Conservation (phyloP, 2,888 invertebrate genomes). For the Eulithis prunata region DNA sequence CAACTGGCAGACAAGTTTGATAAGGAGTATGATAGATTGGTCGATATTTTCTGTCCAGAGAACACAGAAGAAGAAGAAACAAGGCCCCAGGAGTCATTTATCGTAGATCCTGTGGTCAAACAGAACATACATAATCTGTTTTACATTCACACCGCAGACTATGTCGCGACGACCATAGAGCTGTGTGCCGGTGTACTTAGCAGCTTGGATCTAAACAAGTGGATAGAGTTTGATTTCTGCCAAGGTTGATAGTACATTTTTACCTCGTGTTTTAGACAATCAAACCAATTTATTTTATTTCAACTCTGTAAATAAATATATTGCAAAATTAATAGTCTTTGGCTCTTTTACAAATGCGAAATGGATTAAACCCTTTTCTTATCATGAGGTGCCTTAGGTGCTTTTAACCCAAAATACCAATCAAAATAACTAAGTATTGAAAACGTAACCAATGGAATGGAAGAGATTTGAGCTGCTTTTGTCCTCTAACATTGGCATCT, state of each 20-base stretch:
- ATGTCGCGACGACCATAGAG: slow-evolving; percentile 61
- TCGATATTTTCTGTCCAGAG: slow-evolving; percentile 33
- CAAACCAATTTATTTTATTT: too few species aligned
- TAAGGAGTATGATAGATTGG: slow-evolving; percentile 53
- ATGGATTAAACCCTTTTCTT: too few species aligned
- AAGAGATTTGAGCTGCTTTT: slow-evolving; percentile 22
- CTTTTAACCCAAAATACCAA: too few species aligned
- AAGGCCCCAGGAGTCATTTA: background rate
- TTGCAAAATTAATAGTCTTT: too few species aligned
- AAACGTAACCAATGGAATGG: slow-evolving; percentile 17
- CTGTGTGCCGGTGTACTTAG: slow-evolving; percentile 67
- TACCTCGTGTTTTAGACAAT: too few species aligned
- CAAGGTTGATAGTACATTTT: slow-evolving; percentile 21
- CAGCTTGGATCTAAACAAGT: slow-evolving; percentile 71
- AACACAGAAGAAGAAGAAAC: slow-evolving; percentile 11
- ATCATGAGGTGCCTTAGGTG: too few species aligned
- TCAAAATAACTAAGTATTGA: background rate
- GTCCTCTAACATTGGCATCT: slow-evolving; percentile 1
- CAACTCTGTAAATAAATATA: too few species aligned
- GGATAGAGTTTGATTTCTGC: slow-evolving; percentile 77
- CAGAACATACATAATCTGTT: slow-evolving; percentile 58
- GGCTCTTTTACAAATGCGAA: too few species aligned
- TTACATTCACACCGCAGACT: slow-evolving; percentile 62
- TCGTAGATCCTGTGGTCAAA: slow-evolving; percentile 31
- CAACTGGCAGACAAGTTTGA: slow-evolving; percentile 66